A percentile compares a stretch with the other conserved stretches of the same genome.
These are phyloP conservation scores for Myrmecobius fasciatus DNA, from an alignment of 2,113 vertebrate genomes.

Conservation along the genomic window DNA sequence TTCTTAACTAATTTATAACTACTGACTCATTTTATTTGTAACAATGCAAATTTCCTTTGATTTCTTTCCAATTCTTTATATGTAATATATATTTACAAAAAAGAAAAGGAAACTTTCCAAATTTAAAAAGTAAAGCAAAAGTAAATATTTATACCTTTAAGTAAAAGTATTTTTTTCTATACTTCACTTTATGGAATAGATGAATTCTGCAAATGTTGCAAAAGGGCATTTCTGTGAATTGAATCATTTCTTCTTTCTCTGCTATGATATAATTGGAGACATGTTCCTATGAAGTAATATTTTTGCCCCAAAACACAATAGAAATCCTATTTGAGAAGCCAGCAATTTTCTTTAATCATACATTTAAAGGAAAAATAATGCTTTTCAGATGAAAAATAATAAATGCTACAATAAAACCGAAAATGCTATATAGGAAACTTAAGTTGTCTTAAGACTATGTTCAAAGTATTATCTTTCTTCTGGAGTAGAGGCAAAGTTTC, in stretches of 20 bases:
- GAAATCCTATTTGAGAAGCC: background rate
- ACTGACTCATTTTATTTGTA: background rate
- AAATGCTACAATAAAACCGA: background rate
- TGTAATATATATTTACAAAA: background rate
- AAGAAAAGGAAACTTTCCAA: background rate
- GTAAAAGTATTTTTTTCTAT: background rate
- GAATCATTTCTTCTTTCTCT: background rate
- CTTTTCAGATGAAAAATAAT: background rate
- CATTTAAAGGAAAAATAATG: background rate
- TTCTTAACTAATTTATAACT: constrained; percentile 24
- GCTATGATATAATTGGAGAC: background rate
- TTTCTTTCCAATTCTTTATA: constrained; percentile 40
- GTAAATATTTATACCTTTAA: background rate
- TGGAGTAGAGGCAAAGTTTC: background rate
- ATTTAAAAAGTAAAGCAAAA: background rate
- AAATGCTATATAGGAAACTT: background rate
- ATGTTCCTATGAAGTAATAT: background rate
- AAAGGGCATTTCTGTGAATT: background rate
- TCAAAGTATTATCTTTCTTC: background rate
- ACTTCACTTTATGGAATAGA: background rate
- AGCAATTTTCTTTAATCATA: background rate
- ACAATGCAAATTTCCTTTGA: constrained; percentile 15
- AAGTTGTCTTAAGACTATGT: background rate
- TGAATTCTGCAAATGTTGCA: background rate
- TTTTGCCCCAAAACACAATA: background rate